These are phyloP conservation scores for Drosophila trapezifrons DNA, from an alignment of 1,140 invertebrate species.

Conservation along the genomic window DNA sequence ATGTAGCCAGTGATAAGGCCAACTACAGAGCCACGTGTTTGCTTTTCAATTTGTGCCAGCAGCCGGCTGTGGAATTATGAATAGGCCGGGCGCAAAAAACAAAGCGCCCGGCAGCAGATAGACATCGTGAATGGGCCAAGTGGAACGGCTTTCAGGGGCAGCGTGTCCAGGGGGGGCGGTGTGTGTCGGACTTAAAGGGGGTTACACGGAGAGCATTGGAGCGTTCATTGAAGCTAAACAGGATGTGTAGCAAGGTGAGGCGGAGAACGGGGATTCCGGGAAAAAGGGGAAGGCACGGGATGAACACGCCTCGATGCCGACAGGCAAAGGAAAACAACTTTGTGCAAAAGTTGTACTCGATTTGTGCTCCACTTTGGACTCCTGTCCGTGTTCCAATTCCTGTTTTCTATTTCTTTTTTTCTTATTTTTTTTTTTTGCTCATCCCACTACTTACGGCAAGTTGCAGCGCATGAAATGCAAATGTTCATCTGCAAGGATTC, in stretches of 20 bases:
- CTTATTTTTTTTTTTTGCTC: too few species aligned
- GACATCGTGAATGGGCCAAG: slow-evolving; percentile 51
- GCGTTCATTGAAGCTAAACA: slow-evolving; percentile 45
- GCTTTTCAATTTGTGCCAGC: slow-evolving; percentile 65
- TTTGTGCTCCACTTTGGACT: slow-evolving; percentile 35
- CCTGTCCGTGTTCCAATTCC: slow-evolving; percentile 20
- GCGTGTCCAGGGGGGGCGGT: background rate
- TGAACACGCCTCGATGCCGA: slow-evolving; percentile 46
- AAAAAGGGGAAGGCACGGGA: background rate
- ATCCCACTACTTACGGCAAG: slow-evolving; percentile 27
- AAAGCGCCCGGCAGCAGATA: slow-evolving; percentile 39
- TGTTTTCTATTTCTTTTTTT: background rate
- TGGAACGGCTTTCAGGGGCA: slow-evolving; percentile 24
- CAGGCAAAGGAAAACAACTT: slow-evolving; percentile 56
- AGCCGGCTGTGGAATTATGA: slow-evolving; percentile 66
- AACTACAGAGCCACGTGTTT: slow-evolving; percentile 58
- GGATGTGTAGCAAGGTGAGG: slow-evolving; percentile 4
- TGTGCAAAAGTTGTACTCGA: slow-evolving; percentile 56
- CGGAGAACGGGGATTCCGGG: background rate
- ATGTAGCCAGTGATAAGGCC: slow-evolving; percentile 47
- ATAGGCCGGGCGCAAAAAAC: slow-evolving; percentile 43
- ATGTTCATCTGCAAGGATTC: slow-evolving; percentile 36
- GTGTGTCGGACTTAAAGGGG: too few species aligned
- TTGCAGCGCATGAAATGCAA: slow-evolving; percentile 35
- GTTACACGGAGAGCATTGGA: slow-evolving; percentile 30